Percentiles rank a stretch among this genome's conserved stretches.
Conservation (phyloP, 2,888 invertebrate genomes). For the Mycogona germanica region DNA sequence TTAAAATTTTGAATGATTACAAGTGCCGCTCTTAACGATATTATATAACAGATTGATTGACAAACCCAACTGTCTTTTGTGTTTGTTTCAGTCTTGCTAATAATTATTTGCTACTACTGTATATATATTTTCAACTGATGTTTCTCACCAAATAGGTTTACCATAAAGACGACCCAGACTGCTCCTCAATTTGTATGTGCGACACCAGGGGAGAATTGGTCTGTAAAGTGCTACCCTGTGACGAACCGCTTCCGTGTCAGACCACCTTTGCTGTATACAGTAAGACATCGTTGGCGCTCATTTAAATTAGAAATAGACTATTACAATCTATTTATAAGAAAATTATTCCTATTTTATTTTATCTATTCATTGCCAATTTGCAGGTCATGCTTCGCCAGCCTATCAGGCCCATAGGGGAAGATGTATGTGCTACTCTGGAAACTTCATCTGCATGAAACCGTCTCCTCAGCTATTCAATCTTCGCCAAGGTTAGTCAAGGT, state of each 20-base stretch:
- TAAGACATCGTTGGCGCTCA: too few species aligned
- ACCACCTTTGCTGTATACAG: constrained; percentile 24
- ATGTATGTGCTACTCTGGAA: constrained; percentile 81
- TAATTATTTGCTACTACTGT: too few species aligned
- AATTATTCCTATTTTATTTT: background rate
- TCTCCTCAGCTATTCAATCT: constrained; percentile 15
- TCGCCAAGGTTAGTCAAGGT: constrained; percentile 12
- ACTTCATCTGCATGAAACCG: constrained; percentile 85
- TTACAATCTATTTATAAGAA: background rate
- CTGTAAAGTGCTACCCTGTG: constrained; percentile 21
- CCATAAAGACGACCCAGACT: constrained; percentile 73
- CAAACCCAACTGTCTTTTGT: too few species aligned
- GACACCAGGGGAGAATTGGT: constrained; percentile 55
- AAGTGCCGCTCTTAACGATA: too few species aligned
- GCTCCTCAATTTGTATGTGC: constrained; percentile 81
- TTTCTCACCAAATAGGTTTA: constrained; percentile 45
- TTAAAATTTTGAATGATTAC: too few species aligned
- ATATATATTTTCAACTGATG: too few species aligned
- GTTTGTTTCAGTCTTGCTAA: too few species aligned
- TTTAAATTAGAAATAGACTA: background rate
- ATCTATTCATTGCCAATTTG: background rate
- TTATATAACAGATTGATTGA: too few species aligned
- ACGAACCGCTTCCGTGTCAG: constrained; percentile 15
- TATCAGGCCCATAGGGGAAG: constrained; percentile 80
- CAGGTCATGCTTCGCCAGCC: constrained; percentile 64